Evolutionary conservation across 2,797 vertebrate species (phyloP), one percentile per base, ranked within the genome.

Genomic region (Phoeniculus purpureus): DNA sequence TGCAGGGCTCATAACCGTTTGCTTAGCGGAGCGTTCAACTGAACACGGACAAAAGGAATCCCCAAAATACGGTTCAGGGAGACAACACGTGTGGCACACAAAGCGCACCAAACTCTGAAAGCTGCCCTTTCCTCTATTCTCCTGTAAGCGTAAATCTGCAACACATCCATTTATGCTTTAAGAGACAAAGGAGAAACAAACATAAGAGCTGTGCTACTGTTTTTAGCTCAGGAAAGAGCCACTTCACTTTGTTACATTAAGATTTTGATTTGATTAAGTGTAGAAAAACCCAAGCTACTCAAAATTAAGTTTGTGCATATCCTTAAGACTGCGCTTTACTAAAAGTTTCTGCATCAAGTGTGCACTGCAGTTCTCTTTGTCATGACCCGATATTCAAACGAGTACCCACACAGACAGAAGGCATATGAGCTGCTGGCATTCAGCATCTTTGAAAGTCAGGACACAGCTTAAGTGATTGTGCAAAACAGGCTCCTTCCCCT

Each of bases 271-370:
- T 81, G 80, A 86, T 37, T 81, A 81, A 37, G 15, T 51, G 58
- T 85, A 85, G 87, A 71, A 83, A 43, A 71, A 25, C 19, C 64
- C 77, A 67, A 70, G 52, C 76, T 70, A 85, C 56, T 85, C 74
- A 87, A 81, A 74, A 56, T 76, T 32, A 86, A 61, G 51, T 90
- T 74, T 95, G 91, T 92, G 70, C 89, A 95, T 76, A 68, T 91
- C 79, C 52, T 93, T 66, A 45, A 75, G 64, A 86, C 70, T 58
- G 40, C 70, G 90, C 66, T 74, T 93, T 84, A 62, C 18, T 86
- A 85, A 10, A 91, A 52, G 40, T 59, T 86, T 65, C 86, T 87
- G 82, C 68, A 89, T 87, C n/a, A 71, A 86, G 59, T 87, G 81
- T 86, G 90, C 66, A 85, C 58, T 64, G 91, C 70, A 77, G 70